phyloP scores from a whole-genome alignment of 2,888 invertebrate genomes.

The Polydrusus pterygomalis region DNA sequence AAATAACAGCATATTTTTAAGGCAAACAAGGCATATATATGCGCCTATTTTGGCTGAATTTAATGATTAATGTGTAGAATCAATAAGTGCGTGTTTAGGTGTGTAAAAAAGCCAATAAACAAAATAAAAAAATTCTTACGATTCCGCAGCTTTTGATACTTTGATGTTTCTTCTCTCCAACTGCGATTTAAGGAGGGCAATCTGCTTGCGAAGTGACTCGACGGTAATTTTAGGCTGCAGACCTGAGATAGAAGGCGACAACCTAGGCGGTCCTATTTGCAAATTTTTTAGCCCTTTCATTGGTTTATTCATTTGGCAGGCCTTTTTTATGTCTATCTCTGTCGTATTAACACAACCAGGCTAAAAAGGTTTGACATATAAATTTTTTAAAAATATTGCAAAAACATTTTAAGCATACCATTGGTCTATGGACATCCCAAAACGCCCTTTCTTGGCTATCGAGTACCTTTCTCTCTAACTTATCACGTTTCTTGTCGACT shows the following conservation, averaged over 20 bases:
- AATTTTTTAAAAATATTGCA: too few relatives aligned
- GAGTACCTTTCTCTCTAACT: constrained; percentile 96
- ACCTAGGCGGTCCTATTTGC: constrained; percentile 74
- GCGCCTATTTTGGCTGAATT: too few relatives aligned
- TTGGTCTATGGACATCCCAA: constrained; percentile 99
- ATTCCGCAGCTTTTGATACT: constrained; percentile 95
- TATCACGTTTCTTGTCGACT: constrained; percentile 99
- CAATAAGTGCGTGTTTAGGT: too few relatives aligned
- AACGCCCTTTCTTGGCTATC: constrained; percentile 99
- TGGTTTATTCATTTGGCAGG: constrained; percentile 81
- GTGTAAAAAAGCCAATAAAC: too few relatives aligned
- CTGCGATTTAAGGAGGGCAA: constrained; percentile 83
- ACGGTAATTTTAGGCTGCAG: constrained; percentile 64
- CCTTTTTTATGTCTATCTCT: constrained; percentile 98
- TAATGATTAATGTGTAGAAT: too few relatives aligned
- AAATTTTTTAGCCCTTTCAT: constrained; percentile 69
- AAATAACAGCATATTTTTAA: too few relatives aligned
- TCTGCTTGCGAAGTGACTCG: constrained; percentile 78
- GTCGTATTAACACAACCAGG: constrained; percentile 99
- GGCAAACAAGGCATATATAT: too few relatives aligned
- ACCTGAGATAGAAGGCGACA: constrained; percentile 75
- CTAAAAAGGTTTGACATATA: constrained; percentile 72
- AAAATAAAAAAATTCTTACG: constrained; percentile 83
- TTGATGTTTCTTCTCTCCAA: constrained; percentile 92
- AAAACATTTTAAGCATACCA: constrained; percentile 76